Evolutionary conservation across 2,113 vertebrate genomes (phyloP), one percentile per base, ranked within the genome.

Genomic region (Bos taurus): DNA sequence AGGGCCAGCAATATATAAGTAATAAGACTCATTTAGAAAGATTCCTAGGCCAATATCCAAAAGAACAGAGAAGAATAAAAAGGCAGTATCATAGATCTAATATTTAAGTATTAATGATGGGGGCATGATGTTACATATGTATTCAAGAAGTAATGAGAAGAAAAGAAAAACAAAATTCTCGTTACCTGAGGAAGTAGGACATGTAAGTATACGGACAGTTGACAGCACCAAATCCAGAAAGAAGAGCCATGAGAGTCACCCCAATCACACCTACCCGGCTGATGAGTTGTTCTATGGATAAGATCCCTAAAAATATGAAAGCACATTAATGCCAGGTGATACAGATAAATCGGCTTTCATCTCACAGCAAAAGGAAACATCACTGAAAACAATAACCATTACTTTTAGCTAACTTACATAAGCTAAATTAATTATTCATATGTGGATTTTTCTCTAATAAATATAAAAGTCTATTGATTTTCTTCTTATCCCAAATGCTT

Each of bases 161-260:
- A 3, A 4, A 23, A 62, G 28, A 90, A 91, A 60, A 33, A 97
- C 56, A 11, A 94, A 83, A 87, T 25, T 82, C 26, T 11, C 28
- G n/a, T 98, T 99, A 99, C 99, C 99, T 99, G 96, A 99, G 99
- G 98, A 99, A 99, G 98, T 99, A 99, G 91, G 99, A 99, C 99
- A 99, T 99, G 96, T 99, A 99, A 0, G 99, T 99, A 97, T 99
- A 99, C 0, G 99, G 99, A 98, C 99, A 99, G 99, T 99, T 99
- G 96, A 99, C 99, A 40, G 99, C 99, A 98, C 99, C 99, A 98
- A 99, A 99, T 87, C 99, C 99, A 80, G 99, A 99, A 52, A 99
- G 99, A 81, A 99, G 98, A 97, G 99, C 99, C 99, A 99, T 99
- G 87, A 99, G 99, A 3, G 99, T 99, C 98, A 99, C 99, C 25